phyloP scores from a whole-genome alignment of 2,797 vertebrate genomes.

The Hirundo rustica region DNA sequence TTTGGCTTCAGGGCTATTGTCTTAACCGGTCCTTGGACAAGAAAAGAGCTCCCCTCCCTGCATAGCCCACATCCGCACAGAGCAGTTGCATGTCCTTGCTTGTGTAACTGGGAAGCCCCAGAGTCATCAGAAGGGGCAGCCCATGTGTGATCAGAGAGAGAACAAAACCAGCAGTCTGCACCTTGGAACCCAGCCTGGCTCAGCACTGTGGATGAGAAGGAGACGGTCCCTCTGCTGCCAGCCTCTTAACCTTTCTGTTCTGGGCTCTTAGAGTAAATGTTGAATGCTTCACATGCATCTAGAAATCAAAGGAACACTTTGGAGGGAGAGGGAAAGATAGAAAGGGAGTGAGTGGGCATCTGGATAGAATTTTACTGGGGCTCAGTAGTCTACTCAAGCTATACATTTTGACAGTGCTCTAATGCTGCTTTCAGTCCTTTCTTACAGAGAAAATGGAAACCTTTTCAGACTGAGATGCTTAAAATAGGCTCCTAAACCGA shows the following conservation, averaged over 20 bases:
- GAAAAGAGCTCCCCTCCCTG: not conserved
- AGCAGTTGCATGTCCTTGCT: not conserved
- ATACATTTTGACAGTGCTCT: not conserved
- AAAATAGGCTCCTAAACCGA: conserved; percentile 29
- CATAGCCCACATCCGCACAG: not conserved
- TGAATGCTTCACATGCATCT: not conserved
- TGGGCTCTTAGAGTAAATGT: not conserved
- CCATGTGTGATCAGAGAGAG: not conserved
- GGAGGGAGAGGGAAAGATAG: not conserved
- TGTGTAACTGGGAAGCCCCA: not conserved
- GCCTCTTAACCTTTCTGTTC: not conserved
- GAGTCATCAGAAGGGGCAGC: not conserved
- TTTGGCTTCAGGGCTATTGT: not conserved
- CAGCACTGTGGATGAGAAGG: accelerated
- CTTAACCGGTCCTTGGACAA: not conserved
- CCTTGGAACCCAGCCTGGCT: not conserved
- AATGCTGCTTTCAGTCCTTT: not conserved
- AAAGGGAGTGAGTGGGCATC: not conserved
- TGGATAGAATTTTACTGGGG: not conserved
- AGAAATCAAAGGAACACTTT: not conserved
- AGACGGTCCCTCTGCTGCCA: not conserved
- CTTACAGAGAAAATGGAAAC: not conserved
- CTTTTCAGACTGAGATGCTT: conserved; percentile 15
- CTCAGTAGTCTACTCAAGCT: not conserved
- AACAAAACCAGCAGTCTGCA: not conserved